These are phyloP conservation scores for Antigone vipio DNA, from an alignment of 2,113 vertebrate genomes.

Conservation along the genomic window DNA sequence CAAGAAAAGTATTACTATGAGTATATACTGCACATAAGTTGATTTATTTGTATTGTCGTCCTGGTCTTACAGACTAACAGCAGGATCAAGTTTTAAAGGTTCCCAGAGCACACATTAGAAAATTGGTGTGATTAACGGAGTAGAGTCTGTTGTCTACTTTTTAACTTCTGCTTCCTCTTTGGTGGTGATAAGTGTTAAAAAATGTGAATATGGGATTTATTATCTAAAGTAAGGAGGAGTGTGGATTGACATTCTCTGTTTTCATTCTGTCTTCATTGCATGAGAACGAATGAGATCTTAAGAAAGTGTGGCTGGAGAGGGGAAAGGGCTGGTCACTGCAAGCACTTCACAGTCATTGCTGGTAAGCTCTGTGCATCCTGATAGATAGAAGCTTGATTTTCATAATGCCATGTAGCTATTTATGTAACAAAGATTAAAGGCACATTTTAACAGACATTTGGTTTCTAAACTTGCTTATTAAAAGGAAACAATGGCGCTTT, in stretches of 20 bases:
- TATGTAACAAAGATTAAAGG: neutral
- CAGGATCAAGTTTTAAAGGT: neutral
- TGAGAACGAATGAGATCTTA: neutral
- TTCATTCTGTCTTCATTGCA: neutral
- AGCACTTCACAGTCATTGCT: neutral
- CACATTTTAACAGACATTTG: neutral
- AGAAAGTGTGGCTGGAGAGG: neutral
- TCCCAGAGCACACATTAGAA: neutral
- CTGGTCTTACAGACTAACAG: neutral
- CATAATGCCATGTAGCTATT: neutral
- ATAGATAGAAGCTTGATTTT: neutral
- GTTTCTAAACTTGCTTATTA: neutral
- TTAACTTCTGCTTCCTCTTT: neutral
- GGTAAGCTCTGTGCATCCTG: neutral
- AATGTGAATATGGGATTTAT: neutral
- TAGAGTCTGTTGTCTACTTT: neutral
- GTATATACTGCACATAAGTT: neutral
- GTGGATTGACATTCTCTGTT: neutral
- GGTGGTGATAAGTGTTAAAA: neutral
- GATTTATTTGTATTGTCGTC: neutral
- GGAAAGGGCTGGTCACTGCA: neutral
- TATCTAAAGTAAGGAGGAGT: neutral
- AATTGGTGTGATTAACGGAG: neutral
- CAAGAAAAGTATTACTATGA: neutral
- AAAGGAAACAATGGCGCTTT: neutral